Evolutionary conservation across 2,888 invertebrate species (phyloP).

Genomic region (Dysmachus trigonus): DNA sequence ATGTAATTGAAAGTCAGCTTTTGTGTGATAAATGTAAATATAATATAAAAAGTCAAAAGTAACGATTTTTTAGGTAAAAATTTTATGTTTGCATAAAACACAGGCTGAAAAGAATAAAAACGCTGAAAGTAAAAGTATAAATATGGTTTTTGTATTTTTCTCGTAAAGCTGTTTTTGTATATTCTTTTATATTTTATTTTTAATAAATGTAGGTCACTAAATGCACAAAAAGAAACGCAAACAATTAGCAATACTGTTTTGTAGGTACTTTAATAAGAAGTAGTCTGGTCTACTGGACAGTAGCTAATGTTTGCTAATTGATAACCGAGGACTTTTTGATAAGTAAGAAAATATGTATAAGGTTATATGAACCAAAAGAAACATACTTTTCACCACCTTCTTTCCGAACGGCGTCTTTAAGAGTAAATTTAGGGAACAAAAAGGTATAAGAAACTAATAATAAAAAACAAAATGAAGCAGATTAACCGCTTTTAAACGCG

Average conservation of each 20-base stretch:
- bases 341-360: not conserved
- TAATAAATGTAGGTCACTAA: not conserved
- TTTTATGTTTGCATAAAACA: not conserved
- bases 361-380: not conserved
- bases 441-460: conserved; percentile 11
- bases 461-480: not conserved
- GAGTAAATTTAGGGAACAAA: conserved; percentile 10
- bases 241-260: not conserved
- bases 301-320: not conserved
- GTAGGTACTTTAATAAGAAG: not conserved
- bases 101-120: not conserved
- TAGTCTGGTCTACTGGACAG: not conserved
- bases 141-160: not conserved
- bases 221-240: not conserved
- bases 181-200: not conserved
- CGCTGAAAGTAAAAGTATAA: not conserved
- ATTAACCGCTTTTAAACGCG: not conserved
- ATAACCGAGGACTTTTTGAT: not conserved
- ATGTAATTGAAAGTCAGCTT: not conserved
- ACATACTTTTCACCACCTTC: not conserved
- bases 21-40: not conserved
- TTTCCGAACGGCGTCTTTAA: conserved; percentile 9
- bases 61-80: not conserved
- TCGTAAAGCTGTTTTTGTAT: not conserved
- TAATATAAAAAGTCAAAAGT: not conserved